Base-by-base conservation (phyloP, 1,140 invertebrate species). In the Eurosta solidaginis region DNA sequence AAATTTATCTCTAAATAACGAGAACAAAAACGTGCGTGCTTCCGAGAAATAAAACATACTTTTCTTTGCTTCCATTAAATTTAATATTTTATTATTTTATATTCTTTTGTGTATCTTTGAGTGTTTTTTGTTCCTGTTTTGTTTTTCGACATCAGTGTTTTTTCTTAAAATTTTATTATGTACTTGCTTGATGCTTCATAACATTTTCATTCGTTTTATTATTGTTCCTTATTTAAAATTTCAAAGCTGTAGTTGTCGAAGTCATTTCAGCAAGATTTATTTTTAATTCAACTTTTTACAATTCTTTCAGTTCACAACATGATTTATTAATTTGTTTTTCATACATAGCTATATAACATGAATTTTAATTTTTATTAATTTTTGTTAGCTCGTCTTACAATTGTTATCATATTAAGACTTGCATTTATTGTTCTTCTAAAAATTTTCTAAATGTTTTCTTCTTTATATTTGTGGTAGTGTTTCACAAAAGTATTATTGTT, bases 21-120 rank as follows among this genome's bases (percentile, higher is more conserved):
- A n/a, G n/a, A n/a, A n/a, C n/a, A n/a, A n/a, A n/a, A n/a, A n/a
- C n/a, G n/a, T n/a, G n/a, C n/a, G n/a, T n/a, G n/a, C n/a, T n/a
- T n/a, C n/a, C n/a, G n/a, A n/a, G 7, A 68, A 68, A 36, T 40
- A 68, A 68, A 68, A 47, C 6, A 47, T 17, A 63, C 1, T 20
- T 68, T 40, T n/a, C 22, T 68, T 68, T 68, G 59, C 59, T 68
- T 68, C 59, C 59, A 68, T 40, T 68, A 68, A 68, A 40, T 68
- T 68, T 40, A 36, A 36, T 22, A 5, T 52, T 68, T 68, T 68
- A 17, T 29, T 68, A 40, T 40, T 68, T 68, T 40, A 40, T 10
- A 36, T 68, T 68, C 17, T 14, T 59, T 33, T 40, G 29, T 68
- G 33, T 40, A 17, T 36, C 14, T 59, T 29, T 59, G 33, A 59